Conservation (phyloP, 1,140 invertebrate genomes). For the Ceratitis capitata region DNA sequence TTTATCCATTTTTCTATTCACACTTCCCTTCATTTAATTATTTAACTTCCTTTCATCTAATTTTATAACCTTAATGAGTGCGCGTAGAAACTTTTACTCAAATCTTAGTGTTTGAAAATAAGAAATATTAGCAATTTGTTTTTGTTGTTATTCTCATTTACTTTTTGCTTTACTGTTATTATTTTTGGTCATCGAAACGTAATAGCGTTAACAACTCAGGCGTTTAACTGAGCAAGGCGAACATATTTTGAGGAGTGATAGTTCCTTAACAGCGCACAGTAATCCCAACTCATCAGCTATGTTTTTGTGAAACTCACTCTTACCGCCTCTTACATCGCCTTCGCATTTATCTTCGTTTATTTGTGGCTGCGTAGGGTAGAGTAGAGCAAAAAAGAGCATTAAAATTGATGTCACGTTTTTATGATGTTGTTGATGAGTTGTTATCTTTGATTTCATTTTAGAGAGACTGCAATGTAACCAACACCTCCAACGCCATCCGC, state of each 20-base stretch:
- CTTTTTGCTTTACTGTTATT: neutral
- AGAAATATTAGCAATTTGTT: too few relatives aligned
- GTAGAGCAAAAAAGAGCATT: too few relatives aligned
- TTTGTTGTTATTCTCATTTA: neutral
- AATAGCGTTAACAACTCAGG: neutral
- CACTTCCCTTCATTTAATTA: too few relatives aligned
- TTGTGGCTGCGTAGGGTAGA: neutral
- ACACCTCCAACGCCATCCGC: neutral
- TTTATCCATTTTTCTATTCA: too few relatives aligned
- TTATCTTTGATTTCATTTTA: conserved; percentile 58
- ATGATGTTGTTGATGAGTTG: conserved; percentile 61
- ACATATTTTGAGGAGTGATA: neutral
- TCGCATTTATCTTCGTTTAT: too few relatives aligned
- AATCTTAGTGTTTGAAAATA: too few relatives aligned
- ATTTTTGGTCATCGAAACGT: neutral
- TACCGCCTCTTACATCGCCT: too few relatives aligned
- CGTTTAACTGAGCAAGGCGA: neutral
- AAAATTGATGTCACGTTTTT: conserved; percentile 63
- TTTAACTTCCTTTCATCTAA: too few relatives aligned
- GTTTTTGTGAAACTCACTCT: too few relatives aligned
- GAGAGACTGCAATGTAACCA: neutral
- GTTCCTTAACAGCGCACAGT: neutral
- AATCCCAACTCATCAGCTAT: neutral
- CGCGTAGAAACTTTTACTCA: neutral
- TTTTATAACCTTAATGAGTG: neutral